Percentiles rank a stretch among this genome's conserved stretches.
Conservation (phyloP, 53 echinoderm and acorn worm species). For the Paracentrotus lividus region DNA sequence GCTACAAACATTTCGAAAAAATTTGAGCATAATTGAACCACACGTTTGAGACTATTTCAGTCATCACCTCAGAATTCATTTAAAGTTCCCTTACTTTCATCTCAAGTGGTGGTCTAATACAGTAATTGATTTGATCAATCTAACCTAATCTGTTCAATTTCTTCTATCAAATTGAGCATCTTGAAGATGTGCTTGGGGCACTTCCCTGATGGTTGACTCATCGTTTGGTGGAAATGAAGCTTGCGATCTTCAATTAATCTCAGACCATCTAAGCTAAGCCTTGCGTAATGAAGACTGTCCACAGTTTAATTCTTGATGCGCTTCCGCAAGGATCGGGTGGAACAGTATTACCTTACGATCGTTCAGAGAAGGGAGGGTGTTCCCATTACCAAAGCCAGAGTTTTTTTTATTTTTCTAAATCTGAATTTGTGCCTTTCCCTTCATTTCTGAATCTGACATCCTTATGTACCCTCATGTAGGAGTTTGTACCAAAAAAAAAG, state of each 20-base stretch:
- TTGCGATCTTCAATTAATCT: background rate
- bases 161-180: constrained; percentile 10
- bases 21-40: background rate
- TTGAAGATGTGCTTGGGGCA: background rate
- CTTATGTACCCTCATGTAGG: too few species aligned
- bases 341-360: background rate
- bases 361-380: background rate
- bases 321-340: background rate
- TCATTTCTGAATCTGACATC: too few species aligned
- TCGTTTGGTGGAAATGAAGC: background rate
- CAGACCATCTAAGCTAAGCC: constrained; percentile 1
- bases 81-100: background rate
- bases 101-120: background rate
- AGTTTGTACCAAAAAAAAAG: too few species aligned
- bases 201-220: constrained; percentile 13
- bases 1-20: background rate
- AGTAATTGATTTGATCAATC: constrained; percentile 33
- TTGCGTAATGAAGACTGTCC: background rate
- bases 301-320: background rate
- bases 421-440: too few species aligned
- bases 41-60: background rate
- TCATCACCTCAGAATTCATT: background rate
- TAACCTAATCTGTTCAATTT: constrained; percentile 43
- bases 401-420: too few species aligned
- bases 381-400: background rate